Percentiles rank a stretch among this genome's conserved stretches.
Evolutionary conservation across 2,888 invertebrate genomes (phyloP).

Genomic region (Epistrophe eligans): DNA sequence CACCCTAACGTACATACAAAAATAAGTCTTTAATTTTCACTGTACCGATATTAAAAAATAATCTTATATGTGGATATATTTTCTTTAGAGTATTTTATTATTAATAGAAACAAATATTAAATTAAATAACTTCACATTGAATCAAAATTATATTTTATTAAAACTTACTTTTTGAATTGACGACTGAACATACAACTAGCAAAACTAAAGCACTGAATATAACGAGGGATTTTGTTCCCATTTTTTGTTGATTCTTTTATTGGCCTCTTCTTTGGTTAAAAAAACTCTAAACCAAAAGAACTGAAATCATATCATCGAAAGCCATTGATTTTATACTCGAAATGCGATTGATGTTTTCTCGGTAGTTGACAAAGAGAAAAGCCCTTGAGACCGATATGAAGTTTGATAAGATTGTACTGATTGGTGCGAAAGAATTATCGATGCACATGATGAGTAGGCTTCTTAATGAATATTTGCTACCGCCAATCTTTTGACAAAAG

Average conservation of each 20-base stretch:
- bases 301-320: constrained; percentile 39
- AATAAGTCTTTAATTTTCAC: too few relatives aligned
- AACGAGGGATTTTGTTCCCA: constrained; percentile 26
- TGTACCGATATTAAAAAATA: too few relatives aligned
- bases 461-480: constrained; percentile 63
- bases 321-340: constrained; percentile 63
- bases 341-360: constrained; percentile 49
- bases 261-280: neutral
- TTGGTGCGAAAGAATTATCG: constrained; percentile 50
- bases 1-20: too few relatives aligned
- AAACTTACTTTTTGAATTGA: constrained; percentile 66
- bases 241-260: neutral
- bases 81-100: neutral
- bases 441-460: constrained; percentile 41
- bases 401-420: constrained; percentile 67
- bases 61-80: too few relatives aligned
- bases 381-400: constrained; percentile 66
- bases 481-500: constrained; percentile 14
- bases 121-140: neutral
- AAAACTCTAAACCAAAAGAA: constrained; percentile 27
- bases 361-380: constrained; percentile 51
- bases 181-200: constrained; percentile 13
- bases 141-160: neutral
- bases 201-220: constrained; percentile 48
- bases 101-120: neutral